Percentiles rank a stretch among this genome's conserved stretches.
Evolutionary conservation across 2,113 vertebrate species (phyloP).

Genomic region (Choloepus hoffmanni): DNA sequence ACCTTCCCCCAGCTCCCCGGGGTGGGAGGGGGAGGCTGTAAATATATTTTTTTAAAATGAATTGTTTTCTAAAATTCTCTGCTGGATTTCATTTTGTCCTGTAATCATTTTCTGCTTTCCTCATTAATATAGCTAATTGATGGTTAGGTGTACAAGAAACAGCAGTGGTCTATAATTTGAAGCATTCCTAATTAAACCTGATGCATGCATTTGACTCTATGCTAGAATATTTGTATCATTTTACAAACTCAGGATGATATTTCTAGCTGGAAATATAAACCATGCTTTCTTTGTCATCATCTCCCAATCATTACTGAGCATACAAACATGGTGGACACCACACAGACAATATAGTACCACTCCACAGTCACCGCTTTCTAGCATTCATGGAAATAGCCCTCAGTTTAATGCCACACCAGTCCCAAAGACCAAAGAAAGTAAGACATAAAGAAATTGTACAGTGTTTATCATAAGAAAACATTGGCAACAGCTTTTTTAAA

Average conservation of each 20-base stretch:
- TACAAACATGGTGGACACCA: neutral
- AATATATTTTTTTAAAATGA: neutral
- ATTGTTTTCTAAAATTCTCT: neutral
- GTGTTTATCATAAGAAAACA: neutral
- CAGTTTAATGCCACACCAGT: neutral
- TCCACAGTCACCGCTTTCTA: neutral
- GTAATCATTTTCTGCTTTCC: constrained; percentile 39
- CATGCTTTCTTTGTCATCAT: neutral
- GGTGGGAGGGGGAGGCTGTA: no score
- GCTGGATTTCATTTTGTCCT: constrained; percentile 20
- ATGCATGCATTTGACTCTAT: neutral
- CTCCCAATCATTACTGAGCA: neutral
- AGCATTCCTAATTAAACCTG: constrained; percentile 65
- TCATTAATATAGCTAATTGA: constrained; percentile 55
- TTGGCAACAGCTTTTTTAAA: neutral
- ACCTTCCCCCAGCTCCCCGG: no score
- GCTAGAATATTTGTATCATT: neutral
- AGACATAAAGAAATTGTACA: neutral
- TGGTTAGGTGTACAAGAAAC: constrained; percentile 23
- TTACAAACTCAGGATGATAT: constrained; percentile 9
- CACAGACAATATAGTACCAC: no score
- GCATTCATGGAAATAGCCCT: neutral
- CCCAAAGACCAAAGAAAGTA: neutral
- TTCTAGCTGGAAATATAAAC: neutral
- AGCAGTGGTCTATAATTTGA: constrained; percentile 52